Base-by-base conservation (phyloP, 2,113 vertebrate genomes). In the Mormoops blainvillei region DNA sequence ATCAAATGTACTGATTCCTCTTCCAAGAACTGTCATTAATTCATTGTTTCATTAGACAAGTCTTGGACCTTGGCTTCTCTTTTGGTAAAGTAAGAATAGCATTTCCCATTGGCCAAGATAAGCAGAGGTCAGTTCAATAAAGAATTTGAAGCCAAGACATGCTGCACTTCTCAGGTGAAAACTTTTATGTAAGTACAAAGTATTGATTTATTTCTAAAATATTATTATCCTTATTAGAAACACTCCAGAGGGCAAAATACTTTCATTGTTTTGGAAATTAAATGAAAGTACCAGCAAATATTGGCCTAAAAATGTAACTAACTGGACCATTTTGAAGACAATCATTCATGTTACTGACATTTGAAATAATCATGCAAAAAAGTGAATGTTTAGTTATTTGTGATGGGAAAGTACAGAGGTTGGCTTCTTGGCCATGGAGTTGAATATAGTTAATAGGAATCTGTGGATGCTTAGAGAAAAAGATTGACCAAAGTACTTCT, bases 151-250 rank as follows among this genome's bases (percentile, higher is more conserved):
- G 71, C 45, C 20, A 91, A 89, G 74, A 87, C 58, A 81, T 65
- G 9, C 41, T 81, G 19, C 19, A 50, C 18, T 92, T 96, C 50
- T 36, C 76, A 93, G 95, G 89, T 97, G 80, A 96, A 97, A 94
- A 91, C 28, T 86, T 97, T 94, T 65, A 92, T 90, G 38, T 81
- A 95, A 88, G 5, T 80, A 85, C 14, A 28, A 94, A 96, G 22
- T 71, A 95, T 89, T 94, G 91, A 76, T 93, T 96, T 94, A 87
- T 87, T 96, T 95, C 93, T 95, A 89, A 92, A 96, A 94, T 83
- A 88, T 33, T 52, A 78, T 86, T 94, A 48, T 93, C 89, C 93
- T 97, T 89, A 85, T 87, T 94, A 97, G 80, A 96, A 97, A 93
- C 65, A 92, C 13, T 50, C 45, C n/a, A 89, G 36, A 95, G 33